Base-by-base conservation (phyloP, 2,113 vertebrate genomes). In the Lepus americanus region DNA sequence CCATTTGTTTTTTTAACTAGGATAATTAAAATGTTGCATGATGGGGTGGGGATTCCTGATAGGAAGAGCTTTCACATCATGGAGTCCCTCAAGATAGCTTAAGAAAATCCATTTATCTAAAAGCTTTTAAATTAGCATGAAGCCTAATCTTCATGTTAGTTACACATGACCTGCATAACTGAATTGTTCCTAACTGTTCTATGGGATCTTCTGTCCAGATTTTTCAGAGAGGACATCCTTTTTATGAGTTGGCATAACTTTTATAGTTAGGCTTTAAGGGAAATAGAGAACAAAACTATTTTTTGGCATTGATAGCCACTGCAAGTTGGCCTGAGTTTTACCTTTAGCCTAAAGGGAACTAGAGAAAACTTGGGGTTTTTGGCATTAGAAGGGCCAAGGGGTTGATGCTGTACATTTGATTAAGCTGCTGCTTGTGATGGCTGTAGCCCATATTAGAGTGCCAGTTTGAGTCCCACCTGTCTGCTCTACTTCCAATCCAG, bases 1-100 rank as follows among this genome's bases (percentile, higher is more conserved):
- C 29, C 59, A 0, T 76, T 88, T 80, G 66, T 88, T 84, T 83
- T 86, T 66, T 80, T 53, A 87, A 49, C 8, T 39, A 87, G 25
- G 69, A 93, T 96, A 97, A 93, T 97, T 96, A 93, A 96, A 94
- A 89, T 73, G 33, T 95, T 6, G 8, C 36, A 95, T 36, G 31
- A 19, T 61, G 94, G 39, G 14, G 72, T 7, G 72, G 9, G 59
- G 25, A 23, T 90, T 95, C 69, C 80, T 89, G 5, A 87, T 93
- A 29, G 53, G 63, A 90, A 97, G 77, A 91, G 63, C 77, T 89
- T 89, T 23, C 23, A 93, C 78, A 82, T 87, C 39, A 69, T 88
- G 14, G n/a, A 92, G 27, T 89, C 87, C 92, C 83, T 74, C 25
- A 73, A 70, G 79, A 84, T 59, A 81, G 6, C 9, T 84, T 92